Base-by-base conservation (phyloP, 2,888 invertebrate genomes). In the Stenoptilia bipunctidactyla region DNA sequence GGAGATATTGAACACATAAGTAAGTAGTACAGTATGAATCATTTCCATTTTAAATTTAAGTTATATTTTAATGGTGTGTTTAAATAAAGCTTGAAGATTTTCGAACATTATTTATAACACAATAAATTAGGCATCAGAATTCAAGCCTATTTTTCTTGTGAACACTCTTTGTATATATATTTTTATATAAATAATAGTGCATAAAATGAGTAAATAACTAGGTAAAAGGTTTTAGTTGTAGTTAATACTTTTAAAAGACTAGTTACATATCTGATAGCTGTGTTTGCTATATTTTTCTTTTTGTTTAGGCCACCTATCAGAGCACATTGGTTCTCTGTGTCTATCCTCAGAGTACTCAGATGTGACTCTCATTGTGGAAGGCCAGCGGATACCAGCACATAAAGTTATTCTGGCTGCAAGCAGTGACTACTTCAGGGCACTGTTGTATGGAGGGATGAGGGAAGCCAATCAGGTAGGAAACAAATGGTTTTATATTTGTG, bases 371-470 rank as follows among this genome's bases (percentile, higher is more conserved):
- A 79, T 95, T 27, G 94, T 98, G 37, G 96, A 95, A 62, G 92
- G 91, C 42, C 76, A 79, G 53, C 58, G 80, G 43, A 85, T 85
- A 42, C 85, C 84, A 0, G 85, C 85, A 2, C 85, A 85, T 55
- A 85, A 88, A 72, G 89, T 97, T 3, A 94, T 99, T 53, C 85
- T 99, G 40, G 98, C 98, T 0, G 94, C 97, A 15, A 87, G 98
- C 56, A 97, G 97, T 63, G 94, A 97, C 57, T 99, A 98, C 79
- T 99, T 98, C 73, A 87, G 97, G 67, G 97, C 91, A 8, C 73
- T 92, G 27, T 83, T 92, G 0, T 93, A 89, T 74, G 92, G 92
- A 6, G 92, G 92, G n/a, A 85, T 92, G 73, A 87, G 89, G 44
- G 92, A 93, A 66, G 87, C 92, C 0, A 87, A 75, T 47, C 89